phyloP scores from a whole-genome alignment of 2,888 invertebrate genomes.

The Listrodromus nycthemerus region DNA sequence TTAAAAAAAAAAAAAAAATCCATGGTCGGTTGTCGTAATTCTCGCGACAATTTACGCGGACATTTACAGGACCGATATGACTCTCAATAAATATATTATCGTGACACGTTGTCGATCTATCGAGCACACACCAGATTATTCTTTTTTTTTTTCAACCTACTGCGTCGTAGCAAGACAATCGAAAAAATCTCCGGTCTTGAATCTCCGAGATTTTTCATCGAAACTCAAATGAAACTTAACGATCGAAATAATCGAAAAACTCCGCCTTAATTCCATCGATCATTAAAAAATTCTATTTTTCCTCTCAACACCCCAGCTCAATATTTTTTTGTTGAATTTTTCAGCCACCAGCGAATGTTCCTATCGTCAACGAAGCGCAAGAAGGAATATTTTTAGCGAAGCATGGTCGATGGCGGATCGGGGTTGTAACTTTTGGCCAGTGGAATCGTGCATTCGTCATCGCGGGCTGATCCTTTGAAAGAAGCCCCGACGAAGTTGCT shows the following conservation, averaged over 20 bases:
- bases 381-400: not conserved
- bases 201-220: not conserved
- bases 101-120: not conserved
- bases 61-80: conserved; percentile 26
- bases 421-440: not conserved
- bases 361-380: not conserved
- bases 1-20: not conserved
- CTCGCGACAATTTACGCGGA: not conserved
- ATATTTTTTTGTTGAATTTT: not conserved
- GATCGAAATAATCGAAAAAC: conserved; percentile 19
- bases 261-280: not conserved
- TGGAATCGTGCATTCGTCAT: conserved; percentile 57
- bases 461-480: conserved; percentile 55
- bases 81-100: conserved; percentile 33
- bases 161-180: conserved; percentile 6
- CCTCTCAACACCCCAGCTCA: not conserved
- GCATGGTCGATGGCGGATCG: not conserved
- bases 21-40: not conserved
- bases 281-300: not conserved
- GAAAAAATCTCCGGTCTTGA: conserved; percentile 10
- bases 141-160: conserved; percentile 7
- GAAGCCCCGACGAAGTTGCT: conserved; percentile 53
- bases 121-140: conserved; percentile 3
- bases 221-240: conserved; percentile 21
- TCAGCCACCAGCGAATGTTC: too few relatives aligned